Conservation (phyloP, 23 tunicate genomes). For the Clavelina lepadiformis region DNA sequence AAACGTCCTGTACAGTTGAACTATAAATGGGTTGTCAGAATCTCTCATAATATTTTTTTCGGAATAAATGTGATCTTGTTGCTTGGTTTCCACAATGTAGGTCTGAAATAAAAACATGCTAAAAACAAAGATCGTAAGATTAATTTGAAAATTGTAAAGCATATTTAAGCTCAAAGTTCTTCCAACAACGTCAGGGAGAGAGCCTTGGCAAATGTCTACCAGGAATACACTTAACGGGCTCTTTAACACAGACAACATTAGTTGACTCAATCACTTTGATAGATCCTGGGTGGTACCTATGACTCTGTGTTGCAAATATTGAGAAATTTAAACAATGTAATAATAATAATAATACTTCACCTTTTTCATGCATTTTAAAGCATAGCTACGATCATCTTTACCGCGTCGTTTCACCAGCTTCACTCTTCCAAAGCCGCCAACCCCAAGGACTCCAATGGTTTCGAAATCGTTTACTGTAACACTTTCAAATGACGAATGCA, state of each 20-base stretch:
- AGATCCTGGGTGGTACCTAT: no score
- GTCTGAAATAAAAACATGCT: constrained; percentile 14
- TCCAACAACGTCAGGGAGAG: no score
- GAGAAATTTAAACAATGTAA: background rate
- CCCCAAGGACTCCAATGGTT: constrained; percentile 71
- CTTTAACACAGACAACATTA: no score
- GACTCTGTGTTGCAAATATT: no score
- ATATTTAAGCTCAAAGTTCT: no score
- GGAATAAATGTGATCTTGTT: constrained; percentile 65
- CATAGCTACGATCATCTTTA: constrained; percentile 48
- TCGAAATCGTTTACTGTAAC: constrained; percentile 53
- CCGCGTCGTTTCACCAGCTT: constrained; percentile 39
- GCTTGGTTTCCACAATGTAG: constrained; percentile 70
- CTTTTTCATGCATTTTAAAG: constrained; percentile 98
- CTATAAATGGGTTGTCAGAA: constrained; percentile 68
- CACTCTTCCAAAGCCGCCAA: constrained; percentile 96
- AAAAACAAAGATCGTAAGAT: no score
- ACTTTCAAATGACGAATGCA: constrained; percentile 27
- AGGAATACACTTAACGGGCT: no score
- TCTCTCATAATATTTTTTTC: constrained; percentile 79
- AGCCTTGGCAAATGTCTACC: no score
- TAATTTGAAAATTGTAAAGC: no score
- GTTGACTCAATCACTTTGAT: no score
- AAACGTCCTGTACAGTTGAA: constrained; percentile 58
- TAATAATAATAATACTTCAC: constrained; percentile 6